These are phyloP conservation scores for Steromphala cineraria DNA, from an alignment of 2,888 invertebrate species.

Conservation along the genomic window DNA sequence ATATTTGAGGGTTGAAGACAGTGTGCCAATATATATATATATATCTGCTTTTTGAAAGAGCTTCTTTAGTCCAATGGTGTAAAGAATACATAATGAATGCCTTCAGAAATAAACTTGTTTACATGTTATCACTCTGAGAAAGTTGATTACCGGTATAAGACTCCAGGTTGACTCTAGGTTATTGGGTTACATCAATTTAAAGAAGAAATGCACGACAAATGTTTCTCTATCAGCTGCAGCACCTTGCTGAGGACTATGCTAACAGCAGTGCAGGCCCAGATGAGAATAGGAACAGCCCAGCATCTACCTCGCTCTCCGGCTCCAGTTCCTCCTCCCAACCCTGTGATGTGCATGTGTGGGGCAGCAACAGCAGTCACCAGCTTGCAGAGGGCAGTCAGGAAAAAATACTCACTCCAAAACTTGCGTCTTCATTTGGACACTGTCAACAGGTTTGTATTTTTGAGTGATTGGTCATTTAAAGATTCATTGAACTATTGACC, in stretches of 20 bases:
- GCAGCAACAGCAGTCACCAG: conserved; percentile 82
- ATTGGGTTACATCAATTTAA: too few species aligned
- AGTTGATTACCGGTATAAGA: too few species aligned
- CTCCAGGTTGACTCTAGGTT: too few species aligned
- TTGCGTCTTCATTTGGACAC: conserved; percentile 79
- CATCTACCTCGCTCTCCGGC: not conserved
- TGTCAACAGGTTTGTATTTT: conserved; percentile 78
- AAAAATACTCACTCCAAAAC: conserved; percentile 79
- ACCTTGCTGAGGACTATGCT: conserved; percentile 71
- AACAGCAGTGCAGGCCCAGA: conserved; percentile 62
- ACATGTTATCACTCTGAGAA: too few species aligned
- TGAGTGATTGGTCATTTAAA: not conserved
- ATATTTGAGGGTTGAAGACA: too few species aligned
- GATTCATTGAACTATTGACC: not conserved
- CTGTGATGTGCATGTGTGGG: conserved; percentile 81
- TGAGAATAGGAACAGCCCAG: conserved; percentile 58
- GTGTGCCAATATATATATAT: too few species aligned
- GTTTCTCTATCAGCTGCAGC: conserved; percentile 54
- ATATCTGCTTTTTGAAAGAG: too few species aligned
- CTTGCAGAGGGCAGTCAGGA: conserved; percentile 80
- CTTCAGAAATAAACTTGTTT: too few species aligned
- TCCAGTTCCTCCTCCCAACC: conserved; percentile 18
- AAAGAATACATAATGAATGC: too few species aligned
- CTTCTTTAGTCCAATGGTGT: too few species aligned
- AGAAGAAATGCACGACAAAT: too few species aligned